A percentile compares a stretch with the other conserved stretches of the same genome.
Conservation (phyloP, 92 coral and sea anemone species). For the Actinostola sp. region DNA sequence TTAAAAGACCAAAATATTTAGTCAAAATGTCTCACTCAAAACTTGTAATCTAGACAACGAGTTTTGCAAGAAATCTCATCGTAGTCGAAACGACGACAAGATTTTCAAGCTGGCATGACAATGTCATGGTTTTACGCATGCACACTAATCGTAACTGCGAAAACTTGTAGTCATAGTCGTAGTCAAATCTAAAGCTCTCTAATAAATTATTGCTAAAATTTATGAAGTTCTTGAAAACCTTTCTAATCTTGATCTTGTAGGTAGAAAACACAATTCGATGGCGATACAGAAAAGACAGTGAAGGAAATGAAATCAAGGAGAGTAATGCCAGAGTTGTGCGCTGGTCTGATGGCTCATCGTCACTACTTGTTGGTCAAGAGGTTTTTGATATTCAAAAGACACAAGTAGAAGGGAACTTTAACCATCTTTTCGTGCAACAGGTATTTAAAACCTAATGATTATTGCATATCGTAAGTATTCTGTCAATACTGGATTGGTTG, state of each 20-base stretch:
- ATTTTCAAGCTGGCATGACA: no score
- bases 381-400: constrained; percentile 99
- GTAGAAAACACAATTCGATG: constrained; percentile 97
- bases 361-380: constrained; percentile 89
- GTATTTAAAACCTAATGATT: constrained; percentile 19
- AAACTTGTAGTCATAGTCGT: no score
- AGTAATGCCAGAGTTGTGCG: constrained; percentile 96
- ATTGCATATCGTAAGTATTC: neutral
- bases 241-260: constrained; percentile 30
- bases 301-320: constrained; percentile 93
- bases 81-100: no score
- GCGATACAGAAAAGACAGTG: constrained; percentile 85
- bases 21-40: no score
- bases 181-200: no score
- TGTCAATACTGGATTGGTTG: neutral
- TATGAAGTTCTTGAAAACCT: no score
- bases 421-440: constrained; percentile 98
- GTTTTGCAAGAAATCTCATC: no score
- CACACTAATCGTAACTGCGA: no score
- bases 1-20: no score
- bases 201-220: no score
- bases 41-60: no score
- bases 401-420: constrained; percentile 90
- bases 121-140: no score
- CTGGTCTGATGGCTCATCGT: constrained; percentile 97